Percentiles rank a stretch among this genome's conserved stretches.
These are phyloP conservation scores for Zaprionus inermis DNA, from an alignment of 1,140 invertebrate species.

Conservation along the genomic window DNA sequence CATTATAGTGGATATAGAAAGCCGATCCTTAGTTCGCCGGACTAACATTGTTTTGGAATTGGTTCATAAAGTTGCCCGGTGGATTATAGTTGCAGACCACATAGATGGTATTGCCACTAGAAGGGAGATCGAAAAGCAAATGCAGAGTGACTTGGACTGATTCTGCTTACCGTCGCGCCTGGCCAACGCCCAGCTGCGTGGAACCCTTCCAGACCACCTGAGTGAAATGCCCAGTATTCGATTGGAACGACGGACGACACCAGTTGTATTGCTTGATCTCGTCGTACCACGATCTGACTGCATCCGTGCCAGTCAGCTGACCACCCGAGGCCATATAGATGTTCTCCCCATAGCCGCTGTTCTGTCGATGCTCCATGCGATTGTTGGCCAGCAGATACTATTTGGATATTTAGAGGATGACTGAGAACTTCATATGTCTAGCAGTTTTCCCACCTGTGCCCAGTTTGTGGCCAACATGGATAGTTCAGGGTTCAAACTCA, in stretches of 20 bases:
- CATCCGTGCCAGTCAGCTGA: constrained; percentile 85
- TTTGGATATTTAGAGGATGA: not conserved
- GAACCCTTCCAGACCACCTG: constrained; percentile 90
- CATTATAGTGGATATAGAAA: not conserved
- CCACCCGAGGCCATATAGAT: constrained; percentile 89
- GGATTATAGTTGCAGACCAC: constrained; percentile 78
- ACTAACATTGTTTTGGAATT: constrained; percentile 51
- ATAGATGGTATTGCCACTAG: constrained; percentile 57
- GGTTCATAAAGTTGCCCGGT: constrained; percentile 63
- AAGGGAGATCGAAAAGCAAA: no score
- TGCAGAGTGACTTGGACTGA: no score
- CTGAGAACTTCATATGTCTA: not conserved
- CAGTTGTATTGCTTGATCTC: constrained; percentile 86
- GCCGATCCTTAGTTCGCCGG: not conserved
- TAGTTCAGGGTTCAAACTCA: constrained; percentile 33
- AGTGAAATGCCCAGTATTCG: constrained; percentile 89
- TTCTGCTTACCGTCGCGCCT: constrained; percentile 85
- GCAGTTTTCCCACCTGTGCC: constrained; percentile 44
- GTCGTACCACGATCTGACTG: constrained; percentile 87
- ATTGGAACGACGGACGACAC: constrained; percentile 87
- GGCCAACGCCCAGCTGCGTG: constrained; percentile 89
- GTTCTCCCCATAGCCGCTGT: constrained; percentile 92
- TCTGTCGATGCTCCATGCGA: constrained; percentile 87
- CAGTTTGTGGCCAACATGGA: constrained; percentile 51
- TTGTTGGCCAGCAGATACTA: constrained; percentile 59